Conservation (phyloP, 2,888 invertebrate species). For the Scrobipalpa atriplicella region DNA sequence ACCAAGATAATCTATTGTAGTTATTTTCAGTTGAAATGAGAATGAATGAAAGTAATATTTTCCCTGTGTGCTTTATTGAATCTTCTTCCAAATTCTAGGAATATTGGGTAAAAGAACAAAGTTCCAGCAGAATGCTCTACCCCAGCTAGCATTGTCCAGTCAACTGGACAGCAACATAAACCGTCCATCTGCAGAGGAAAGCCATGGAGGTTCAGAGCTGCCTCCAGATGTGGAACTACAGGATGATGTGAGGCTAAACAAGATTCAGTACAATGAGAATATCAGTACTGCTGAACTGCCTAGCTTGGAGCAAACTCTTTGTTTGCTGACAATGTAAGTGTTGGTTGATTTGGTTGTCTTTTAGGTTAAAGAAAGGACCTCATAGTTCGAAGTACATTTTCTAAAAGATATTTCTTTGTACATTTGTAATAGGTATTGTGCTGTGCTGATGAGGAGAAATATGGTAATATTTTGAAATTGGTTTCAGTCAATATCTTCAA, state of each 20-base stretch:
- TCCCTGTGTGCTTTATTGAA: background rate
- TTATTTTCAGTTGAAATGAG: no score
- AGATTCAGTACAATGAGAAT: conserved; percentile 86
- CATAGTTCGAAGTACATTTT: no score
- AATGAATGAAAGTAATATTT: no score
- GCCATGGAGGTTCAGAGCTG: conserved; percentile 76
- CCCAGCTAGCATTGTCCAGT: conserved; percentile 91
- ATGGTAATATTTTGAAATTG: no score
- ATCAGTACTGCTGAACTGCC: conserved; percentile 81
- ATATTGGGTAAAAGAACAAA: conserved; percentile 95
- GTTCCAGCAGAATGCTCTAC: conserved; percentile 90
- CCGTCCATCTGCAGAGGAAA: conserved; percentile 70
- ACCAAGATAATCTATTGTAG: no score
- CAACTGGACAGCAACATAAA: conserved; percentile 67
- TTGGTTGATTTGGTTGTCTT: background rate
- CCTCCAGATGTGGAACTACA: conserved; percentile 88
- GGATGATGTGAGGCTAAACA: conserved; percentile 94
- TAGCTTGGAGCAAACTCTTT: conserved; percentile 89
- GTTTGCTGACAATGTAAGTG: conserved; percentile 89
- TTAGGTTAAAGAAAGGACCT: background rate
- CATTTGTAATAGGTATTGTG: no score
- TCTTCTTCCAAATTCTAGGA: conserved; percentile 67
- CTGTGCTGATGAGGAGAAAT: no score
- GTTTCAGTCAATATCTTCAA: conserved; percentile 86
- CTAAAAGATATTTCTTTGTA: no score